Conservation (phyloP, 2,113 vertebrate genomes). For the Mirza zaza region DNA sequence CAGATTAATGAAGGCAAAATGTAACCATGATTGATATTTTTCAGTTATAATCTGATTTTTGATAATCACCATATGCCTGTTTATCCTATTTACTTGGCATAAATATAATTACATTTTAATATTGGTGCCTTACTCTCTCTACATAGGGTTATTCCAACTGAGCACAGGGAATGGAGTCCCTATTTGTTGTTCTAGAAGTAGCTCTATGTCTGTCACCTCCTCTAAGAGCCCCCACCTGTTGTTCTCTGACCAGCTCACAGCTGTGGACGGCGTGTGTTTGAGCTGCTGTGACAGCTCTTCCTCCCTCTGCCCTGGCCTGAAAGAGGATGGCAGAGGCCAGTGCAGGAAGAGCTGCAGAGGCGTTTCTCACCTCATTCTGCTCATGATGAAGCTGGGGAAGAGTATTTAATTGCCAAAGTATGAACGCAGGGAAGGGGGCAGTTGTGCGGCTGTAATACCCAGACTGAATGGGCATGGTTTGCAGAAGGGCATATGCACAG, state of each 20-base stretch:
- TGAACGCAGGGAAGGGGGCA: neutral
- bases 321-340: neutral
- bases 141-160: neutral
- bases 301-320: neutral
- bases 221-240: neutral
- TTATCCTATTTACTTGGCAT: neutral
- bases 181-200: neutral
- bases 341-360: neutral
- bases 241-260: neutral
- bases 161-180: neutral
- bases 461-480: neutral
- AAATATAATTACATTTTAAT: neutral
- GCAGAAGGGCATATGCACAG: neutral
- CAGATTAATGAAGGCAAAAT: neutral
- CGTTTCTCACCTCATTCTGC: neutral
- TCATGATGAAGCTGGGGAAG: neutral
- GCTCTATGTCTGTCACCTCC: neutral
- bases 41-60: neutral
- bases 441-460: neutral
- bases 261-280: neutral
- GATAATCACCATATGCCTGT: neutral
- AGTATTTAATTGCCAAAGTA: neutral
- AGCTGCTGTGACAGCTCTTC: neutral
- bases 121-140: neutral
- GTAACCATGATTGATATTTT: neutral